Base-by-base conservation (phyloP, 2,113 vertebrate genomes). In the Tyrannus savana region DNA sequence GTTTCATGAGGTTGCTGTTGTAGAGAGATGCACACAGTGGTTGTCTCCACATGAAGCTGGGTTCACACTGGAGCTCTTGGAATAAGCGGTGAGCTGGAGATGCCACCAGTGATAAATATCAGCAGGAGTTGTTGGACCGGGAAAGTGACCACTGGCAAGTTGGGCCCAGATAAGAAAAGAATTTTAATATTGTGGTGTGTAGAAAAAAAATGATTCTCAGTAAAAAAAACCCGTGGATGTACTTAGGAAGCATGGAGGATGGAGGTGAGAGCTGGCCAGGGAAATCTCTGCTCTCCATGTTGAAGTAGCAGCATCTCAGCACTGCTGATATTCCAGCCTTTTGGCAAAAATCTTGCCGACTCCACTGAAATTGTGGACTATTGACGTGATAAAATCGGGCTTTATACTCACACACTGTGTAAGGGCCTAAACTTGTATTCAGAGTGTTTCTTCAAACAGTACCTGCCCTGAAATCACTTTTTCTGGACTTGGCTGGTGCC, bases 21-120 rank as follows among this genome's bases (percentile, higher is more conserved):
- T 21, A 21, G 28, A 19, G 62, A 9, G 41, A 14, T 22, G 39
- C 11, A 6, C 8, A 27, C 33, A 6, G 5, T 18, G 25, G 23
- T 30, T 28, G 30, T 47, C 22, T 47, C 33, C 16, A 2, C 0
- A 4, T 14, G 47, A 22, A 63, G 13, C 9, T 3, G 5, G 24
- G 33, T 56, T 88, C 41, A 30, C 2, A 1, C 17, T 17, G 4
- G 47, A 63, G 73, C 39, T 67, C 25, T 31, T 31, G 14, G 64
- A 49, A 52, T 14, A 39, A 12, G 23, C 28, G 28, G 16, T 67
- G 73, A 90, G 53, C 72, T 52, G 62, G 25, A 75, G 73, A 7
- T 71, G 52, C 83, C 49, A 31, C 56, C 42, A 15, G 0, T 25
- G 80, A 37, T 46, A 39, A 74, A 42, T 42, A 47, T 7, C 15